Evolutionary conservation across 2,888 invertebrate genomes (phyloP).

Genomic region (Caenorhabditis becei): DNA sequence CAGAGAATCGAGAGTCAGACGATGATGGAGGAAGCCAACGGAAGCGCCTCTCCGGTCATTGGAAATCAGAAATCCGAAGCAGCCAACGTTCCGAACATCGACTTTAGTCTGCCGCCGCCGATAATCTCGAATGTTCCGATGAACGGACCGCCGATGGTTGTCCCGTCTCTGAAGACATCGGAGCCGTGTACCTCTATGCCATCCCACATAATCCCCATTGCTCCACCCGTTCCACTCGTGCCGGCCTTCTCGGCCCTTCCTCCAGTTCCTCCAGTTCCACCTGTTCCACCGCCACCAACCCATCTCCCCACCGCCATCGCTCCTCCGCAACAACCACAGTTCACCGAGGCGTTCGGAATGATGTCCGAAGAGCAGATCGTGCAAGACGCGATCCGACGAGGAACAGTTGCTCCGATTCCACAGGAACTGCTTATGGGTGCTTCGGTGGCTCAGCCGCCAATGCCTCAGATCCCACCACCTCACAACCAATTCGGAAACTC

Average conservation of each 20-base stretch:
- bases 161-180: background rate
- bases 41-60: background rate
- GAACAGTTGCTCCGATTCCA: conserved; percentile 55
- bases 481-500: background rate
- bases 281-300: conserved; percentile 16
- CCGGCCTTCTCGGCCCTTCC: background rate
- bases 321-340: background rate
- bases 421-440: conserved; percentile 30
- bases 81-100: background rate
- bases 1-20: background rate
- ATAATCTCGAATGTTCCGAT: background rate
- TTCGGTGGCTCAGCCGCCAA: background rate
- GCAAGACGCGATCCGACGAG: conserved; percentile 50
- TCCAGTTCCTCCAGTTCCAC: conserved; percentile 7
- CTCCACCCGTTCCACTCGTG: background rate
- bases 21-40: background rate
- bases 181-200: conserved; percentile 22
- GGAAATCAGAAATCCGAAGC: no score
- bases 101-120: conserved; percentile 33
- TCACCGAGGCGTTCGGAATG: conserved; percentile 19
- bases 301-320: background rate
- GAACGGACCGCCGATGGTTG: background rate
- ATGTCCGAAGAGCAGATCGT: conserved; percentile 52
- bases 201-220: conserved; percentile 18
- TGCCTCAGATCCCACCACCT: background rate